Evolutionary conservation across 2,113 vertebrate genomes (phyloP).

Genomic region (Amphilophus citrinellus): DNA sequence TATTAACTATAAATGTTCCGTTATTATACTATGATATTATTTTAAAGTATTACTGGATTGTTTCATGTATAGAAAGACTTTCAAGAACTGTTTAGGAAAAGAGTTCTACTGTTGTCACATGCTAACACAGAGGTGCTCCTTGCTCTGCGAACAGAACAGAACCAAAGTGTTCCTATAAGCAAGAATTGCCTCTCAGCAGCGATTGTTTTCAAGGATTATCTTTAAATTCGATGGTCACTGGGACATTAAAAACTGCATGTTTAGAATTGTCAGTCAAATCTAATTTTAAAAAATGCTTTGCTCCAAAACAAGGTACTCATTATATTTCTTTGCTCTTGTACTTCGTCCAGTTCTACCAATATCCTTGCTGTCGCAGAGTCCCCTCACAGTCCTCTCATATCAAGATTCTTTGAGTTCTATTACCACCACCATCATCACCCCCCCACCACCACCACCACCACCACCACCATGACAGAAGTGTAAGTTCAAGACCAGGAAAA

Average conservation of each 20-base stretch:
- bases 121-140: background rate
- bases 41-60: background rate
- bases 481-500: background rate
- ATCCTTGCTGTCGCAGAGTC: background rate
- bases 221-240: too few relatives aligned
- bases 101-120: background rate
- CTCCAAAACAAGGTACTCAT: background rate
- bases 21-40: background rate
- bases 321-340: background rate
- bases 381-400: background rate
- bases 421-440: accelerated
- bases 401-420: background rate
- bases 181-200: accelerated
- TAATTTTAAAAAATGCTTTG: background rate
- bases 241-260: background rate
- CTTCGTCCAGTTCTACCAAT: background rate
- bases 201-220: background rate
- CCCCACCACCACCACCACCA: too few relatives aligned
- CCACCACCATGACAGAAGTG: background rate
- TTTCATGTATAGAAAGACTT: background rate
- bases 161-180: accelerated
- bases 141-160: background rate
- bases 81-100: background rate
- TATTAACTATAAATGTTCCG: background rate
- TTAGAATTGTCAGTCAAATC: background rate